Percentiles rank a stretch among this genome's conserved stretches.
Conservation (phyloP, 35 echinoderm and acorn worm genomes). For the Stichopus chloronotus region DNA sequence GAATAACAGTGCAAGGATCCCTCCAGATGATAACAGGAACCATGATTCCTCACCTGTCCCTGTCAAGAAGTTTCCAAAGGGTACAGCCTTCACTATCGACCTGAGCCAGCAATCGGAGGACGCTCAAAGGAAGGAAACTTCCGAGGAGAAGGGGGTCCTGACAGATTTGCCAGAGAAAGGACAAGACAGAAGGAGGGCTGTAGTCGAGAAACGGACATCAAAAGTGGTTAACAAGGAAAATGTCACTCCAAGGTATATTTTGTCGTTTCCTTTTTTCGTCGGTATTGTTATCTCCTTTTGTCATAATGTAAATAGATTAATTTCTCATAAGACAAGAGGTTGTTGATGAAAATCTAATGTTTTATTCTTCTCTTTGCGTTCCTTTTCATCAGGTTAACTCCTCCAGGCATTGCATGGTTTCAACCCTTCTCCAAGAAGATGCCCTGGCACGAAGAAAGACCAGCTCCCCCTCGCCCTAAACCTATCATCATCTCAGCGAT, state of each 20-base stretch:
- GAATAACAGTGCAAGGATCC: neutral
- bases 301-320: neutral
- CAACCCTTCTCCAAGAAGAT: constrained; percentile 90
- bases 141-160: constrained; percentile 50
- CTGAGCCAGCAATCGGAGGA: constrained; percentile 44
- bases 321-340: neutral
- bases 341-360: neutral
- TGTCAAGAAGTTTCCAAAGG: constrained; percentile 30
- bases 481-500: constrained; percentile 48
- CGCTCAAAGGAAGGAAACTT: constrained; percentile 27
- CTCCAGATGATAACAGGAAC: neutral
- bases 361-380: neutral
- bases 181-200: constrained; percentile 12
- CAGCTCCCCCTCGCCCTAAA: constrained; percentile 55
- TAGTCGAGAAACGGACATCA: constrained; percentile 19
- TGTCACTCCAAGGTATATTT: constrained; percentile 28
- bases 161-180: constrained; percentile 50
- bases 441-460: constrained; percentile 78
- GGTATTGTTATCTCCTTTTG: neutral
- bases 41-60: neutral
- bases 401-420: constrained; percentile 84
- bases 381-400: constrained; percentile 31
- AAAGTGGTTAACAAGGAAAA: constrained; percentile 47
- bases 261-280: neutral
- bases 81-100: constrained; percentile 75